Conservation (phyloP, 1,140 invertebrate species). For the Lordiphosa mommai region DNA sequence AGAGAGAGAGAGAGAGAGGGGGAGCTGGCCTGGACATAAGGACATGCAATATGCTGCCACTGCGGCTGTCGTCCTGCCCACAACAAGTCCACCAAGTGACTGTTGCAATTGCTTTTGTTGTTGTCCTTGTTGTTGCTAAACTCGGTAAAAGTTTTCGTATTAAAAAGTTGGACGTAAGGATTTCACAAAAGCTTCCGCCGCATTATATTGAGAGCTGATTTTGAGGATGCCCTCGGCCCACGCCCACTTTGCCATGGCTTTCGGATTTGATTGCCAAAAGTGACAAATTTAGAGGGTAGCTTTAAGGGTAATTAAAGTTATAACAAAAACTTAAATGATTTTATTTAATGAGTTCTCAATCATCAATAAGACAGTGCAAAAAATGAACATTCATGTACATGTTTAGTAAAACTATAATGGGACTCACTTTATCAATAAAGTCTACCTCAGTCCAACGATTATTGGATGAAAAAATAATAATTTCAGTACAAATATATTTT, state of each 20-base stretch:
- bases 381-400: no score
- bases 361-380: no score
- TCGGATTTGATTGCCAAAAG: constrained; percentile 65
- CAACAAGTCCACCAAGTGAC: constrained; percentile 74
- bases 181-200: constrained; percentile 75
- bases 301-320: constrained; percentile 66
- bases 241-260: constrained; percentile 28
- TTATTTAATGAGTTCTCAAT: no score
- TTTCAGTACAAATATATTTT: no score
- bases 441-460: no score
- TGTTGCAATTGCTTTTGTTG: constrained; percentile 71
- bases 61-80: constrained; percentile 48
- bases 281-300: constrained; percentile 55
- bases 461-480: no score
- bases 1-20: not conserved
- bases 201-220: constrained; percentile 77
- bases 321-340: no score
- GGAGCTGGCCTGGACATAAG: constrained; percentile 26
- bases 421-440: no score
- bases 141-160: constrained; percentile 72
- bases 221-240: constrained; percentile 43
- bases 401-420: no score
- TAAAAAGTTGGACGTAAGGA: constrained; percentile 77
- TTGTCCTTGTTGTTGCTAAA: constrained; percentile 45
- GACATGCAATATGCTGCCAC: constrained; percentile 38